Evolutionary conservation across 2,113 vertebrate species (phyloP).

Genomic region (Phrynocephalus versicolor): DNA sequence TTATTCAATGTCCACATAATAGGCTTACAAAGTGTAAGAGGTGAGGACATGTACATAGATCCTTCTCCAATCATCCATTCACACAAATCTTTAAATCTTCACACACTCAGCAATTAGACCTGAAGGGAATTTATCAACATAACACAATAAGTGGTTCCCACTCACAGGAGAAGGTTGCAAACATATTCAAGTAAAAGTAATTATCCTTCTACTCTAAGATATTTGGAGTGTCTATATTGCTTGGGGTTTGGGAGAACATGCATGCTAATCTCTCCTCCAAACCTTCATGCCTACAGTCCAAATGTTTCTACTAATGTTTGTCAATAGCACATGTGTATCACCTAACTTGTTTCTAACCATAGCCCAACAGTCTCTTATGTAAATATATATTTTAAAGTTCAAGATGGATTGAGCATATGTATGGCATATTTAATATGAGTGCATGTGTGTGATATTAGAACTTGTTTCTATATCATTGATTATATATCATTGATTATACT

Average conservation of each 20-base stretch:
- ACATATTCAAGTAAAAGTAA: not conserved
- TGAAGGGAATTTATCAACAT: too few species aligned
- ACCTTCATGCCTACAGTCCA: too few species aligned
- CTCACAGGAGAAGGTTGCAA: not conserved
- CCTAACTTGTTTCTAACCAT: not conserved
- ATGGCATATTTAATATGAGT: not conserved
- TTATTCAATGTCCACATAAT: not conserved
- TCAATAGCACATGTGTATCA: not conserved
- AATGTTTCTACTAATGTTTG: not conserved
- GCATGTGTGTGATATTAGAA: too few species aligned
- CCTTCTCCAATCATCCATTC: too few species aligned
- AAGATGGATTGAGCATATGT: not conserved
- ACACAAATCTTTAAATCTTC: too few species aligned
- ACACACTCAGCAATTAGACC: too few species aligned
- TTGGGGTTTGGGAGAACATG: not conserved
- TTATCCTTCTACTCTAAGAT: too few species aligned
- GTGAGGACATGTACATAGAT: not conserved
- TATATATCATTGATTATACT: not conserved
- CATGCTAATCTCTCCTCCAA: not conserved
- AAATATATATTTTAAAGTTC: not conserved
- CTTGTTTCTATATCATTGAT: not conserved
- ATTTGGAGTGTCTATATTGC: too few species aligned
- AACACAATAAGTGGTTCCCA: too few species aligned
- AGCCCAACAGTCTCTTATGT: not conserved
- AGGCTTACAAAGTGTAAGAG: not conserved